Base-by-base conservation (phyloP, 2,797 vertebrate genomes). In the Psittacula derbiana region DNA sequence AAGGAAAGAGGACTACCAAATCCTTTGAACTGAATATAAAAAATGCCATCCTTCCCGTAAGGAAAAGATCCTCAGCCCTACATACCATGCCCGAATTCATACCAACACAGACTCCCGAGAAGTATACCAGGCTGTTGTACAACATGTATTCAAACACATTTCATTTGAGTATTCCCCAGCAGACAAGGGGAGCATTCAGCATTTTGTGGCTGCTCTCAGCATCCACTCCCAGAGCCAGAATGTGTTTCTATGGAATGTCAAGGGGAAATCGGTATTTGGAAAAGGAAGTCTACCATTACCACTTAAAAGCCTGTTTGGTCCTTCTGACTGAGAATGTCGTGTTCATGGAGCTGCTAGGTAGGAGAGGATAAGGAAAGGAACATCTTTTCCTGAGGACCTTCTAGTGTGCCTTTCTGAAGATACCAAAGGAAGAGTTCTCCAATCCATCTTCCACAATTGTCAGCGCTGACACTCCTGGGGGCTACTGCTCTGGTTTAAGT, bases 391-490 rank as follows among this genome's bases (percentile, higher is more conserved):
- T 43, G 4, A 64, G 80, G 55, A 71, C 14, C 20, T 64, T 24
- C 20, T 55, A 15, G 2, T 36, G 11, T 16, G 28, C 4, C 19
- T 10, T 73, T 74, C 36, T 20, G 31, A 50, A 44, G 4, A 11
- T 7, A 55, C 18, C 20, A 61, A 30, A 60, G 33, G 28, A 89
- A 49, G 38, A 69, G 41, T 21, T 76, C 31, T 70, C 16, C 11
- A 46, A 67, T 10, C 23, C 28, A 13, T 27, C 73, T 47, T 49
- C 28, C 33, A n/a, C 19, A 65, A 18, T 7, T 15, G 6, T n/a
- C 64, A 85, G 52, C 4, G 1, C 36, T 72, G 58, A 65, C 62
- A 31, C 18, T 55, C 33, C 49, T 16, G 2, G 0, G 0, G 53
- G 30, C 64, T 57, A n/a, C 70, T 69, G 57, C 40, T 80, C 33